Base-by-base conservation (phyloP, 2,797 vertebrate species). In the Coracias cyanogaster region DNA sequence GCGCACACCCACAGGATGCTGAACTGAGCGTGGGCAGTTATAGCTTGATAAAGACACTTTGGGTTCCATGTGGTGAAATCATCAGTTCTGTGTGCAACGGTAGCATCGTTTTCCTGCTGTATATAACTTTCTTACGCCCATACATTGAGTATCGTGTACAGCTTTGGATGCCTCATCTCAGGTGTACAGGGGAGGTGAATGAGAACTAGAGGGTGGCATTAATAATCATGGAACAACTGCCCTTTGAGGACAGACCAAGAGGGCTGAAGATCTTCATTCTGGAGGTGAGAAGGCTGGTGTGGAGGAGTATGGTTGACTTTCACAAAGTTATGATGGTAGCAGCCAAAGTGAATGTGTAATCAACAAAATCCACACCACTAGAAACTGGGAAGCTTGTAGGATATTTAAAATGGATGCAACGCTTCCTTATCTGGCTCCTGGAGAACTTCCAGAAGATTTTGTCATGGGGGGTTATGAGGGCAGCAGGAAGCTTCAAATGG, bases 1-100 rank as follows among this genome's bases (percentile, higher is more conserved):
- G 33, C 3, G 5, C 22, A 7, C 0, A 0, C 52, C 25, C 25
- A 24, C 15, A 52, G 49, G 45, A 31, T 54, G n/a, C 64, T 82
- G 71, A 65, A 26, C 35, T 82, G 39, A 81, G 33, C n/a, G 26
- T 4, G 7, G 37, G 18, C 29, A 60, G 4, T 90, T 49, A 46
- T 31, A 58, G 16, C 37, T 70, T 8, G 3, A 51, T 37, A 41
- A 67, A 29, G 28, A 25, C 39, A 11, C 33, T 54, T 62, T 3
- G 4, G 7, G 17, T 71, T 54, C 39, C 31, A 19, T 58, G 31
- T 13, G 10, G 31, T 87, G 61, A 43, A 71, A 41, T 55, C 18
- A 28, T 49, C 31, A 62, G 6, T n/a, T 66, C 26, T n/a, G 25
- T 57, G 14, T 65, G 21, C 25, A 77, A 22, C 29, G 58, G 21